Percentiles rank a stretch among this genome's conserved stretches.
Conservation (phyloP, 2,888 invertebrate species). For the Acleris laterana region DNA sequence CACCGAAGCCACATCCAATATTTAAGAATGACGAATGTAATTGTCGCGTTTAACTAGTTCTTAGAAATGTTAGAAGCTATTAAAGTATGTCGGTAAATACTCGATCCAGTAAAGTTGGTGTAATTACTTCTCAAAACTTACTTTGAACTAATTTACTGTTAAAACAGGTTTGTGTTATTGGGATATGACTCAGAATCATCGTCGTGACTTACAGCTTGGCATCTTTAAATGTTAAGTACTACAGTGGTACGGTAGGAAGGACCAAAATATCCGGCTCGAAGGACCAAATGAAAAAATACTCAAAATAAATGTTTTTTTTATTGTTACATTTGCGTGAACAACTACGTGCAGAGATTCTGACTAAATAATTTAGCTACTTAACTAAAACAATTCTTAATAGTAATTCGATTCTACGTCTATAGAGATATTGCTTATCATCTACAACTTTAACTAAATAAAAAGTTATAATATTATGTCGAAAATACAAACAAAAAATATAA, state of each 20-base stretch:
- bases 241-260: background rate
- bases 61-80: constrained; percentile 22
- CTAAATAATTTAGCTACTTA: constrained; percentile 20
- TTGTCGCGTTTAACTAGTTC: constrained; percentile 57
- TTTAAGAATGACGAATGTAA: constrained; percentile 64
- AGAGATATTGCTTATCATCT: background rate
- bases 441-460: background rate
- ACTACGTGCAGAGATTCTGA: constrained; percentile 36
- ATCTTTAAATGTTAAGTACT: background rate
- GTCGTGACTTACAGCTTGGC: background rate
- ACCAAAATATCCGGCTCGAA: constrained; percentile 35
- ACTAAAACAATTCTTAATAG: constrained; percentile 21
- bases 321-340: constrained; percentile 24
- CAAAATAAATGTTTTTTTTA: constrained; percentile 25
- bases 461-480: background rate
- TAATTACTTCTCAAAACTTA: constrained; percentile 24
- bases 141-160: constrained; percentile 10
- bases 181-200: constrained; percentile 10
- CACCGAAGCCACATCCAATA: constrained; percentile 60
- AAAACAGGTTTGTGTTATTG: constrained; percentile 12
- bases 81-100: constrained; percentile 32
- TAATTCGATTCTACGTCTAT: constrained; percentile 4
- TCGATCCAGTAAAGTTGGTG: constrained; percentile 20
- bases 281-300: constrained; percentile 37
- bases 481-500: constrained; percentile 1